Evolutionary conservation across 2,888 invertebrate species (phyloP).

Genomic region (Embidobia sp.): DNA sequence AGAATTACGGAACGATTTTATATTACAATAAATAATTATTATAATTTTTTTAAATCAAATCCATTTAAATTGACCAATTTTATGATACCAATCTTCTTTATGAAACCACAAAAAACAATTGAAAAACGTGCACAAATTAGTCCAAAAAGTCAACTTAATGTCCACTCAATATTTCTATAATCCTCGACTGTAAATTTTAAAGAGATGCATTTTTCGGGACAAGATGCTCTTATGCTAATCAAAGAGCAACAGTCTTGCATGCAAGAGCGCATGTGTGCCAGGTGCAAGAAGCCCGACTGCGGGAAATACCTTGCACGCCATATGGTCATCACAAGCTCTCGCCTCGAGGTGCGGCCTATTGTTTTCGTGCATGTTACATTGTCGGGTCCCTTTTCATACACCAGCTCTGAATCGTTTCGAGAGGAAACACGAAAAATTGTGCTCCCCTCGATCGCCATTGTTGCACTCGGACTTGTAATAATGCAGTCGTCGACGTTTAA

Average conservation of each 20-base stretch:
- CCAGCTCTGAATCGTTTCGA: constrained; percentile 17
- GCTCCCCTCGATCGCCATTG: constrained; percentile 17
- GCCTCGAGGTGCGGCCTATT: constrained; percentile 58
- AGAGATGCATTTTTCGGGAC: constrained; percentile 12
- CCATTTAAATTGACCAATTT: too few species aligned
- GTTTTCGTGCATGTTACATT: constrained; percentile 46
- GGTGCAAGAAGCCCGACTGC: constrained; percentile 43
- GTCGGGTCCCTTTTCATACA: constrained; percentile 38
- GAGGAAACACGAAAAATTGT: constrained; percentile 44
- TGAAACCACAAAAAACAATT: too few species aligned
- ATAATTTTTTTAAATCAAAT: too few species aligned
- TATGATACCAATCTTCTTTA: too few species aligned
- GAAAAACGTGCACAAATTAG: too few species aligned
- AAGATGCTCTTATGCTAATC: constrained; percentile 26
- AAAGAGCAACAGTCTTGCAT: constrained; percentile 14
- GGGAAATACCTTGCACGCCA: constrained; percentile 59
- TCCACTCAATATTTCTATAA: too few species aligned
- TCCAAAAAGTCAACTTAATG: too few species aligned
- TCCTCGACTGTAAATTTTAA: too few species aligned
- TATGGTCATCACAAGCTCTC: constrained; percentile 55
- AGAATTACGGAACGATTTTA: too few species aligned
- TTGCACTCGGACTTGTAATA: constrained; percentile 34
- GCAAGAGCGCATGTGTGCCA: constrained; percentile 42
- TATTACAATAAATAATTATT: too few species aligned
- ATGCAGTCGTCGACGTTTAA: constrained; percentile 52